Percentiles rank a stretch among this genome's conserved stretches.
phyloP scores from a whole-genome alignment of 2,113 vertebrate genomes.

The Cyprinodon tularosa region DNA sequence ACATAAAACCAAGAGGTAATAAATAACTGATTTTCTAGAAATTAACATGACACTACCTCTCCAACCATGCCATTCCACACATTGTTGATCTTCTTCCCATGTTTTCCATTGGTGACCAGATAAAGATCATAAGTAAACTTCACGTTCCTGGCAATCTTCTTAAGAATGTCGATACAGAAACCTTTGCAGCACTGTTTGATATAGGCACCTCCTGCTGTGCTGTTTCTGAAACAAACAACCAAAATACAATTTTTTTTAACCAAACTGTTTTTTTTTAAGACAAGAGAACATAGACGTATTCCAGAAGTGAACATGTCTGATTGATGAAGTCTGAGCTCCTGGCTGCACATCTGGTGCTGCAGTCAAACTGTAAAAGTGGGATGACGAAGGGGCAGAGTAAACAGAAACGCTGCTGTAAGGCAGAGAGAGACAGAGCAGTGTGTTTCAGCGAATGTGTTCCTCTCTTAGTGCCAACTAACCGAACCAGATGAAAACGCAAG shows the following conservation, averaged over 20 bases:
- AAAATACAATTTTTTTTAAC: conserved; percentile 6
- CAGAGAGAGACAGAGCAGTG: neutral
- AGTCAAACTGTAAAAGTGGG: no score
- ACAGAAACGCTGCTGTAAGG: no score
- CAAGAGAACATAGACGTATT: neutral
- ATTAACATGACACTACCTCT: conserved; percentile 80
- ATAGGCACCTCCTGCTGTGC: conserved; percentile 88
- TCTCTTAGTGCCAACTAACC: no score
- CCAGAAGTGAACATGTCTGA: neutral
- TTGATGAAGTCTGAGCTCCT: no score
- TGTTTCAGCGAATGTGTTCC: neutral
- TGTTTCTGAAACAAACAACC: conserved; percentile 84
- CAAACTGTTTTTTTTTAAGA: neutral
- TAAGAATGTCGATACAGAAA: conserved; percentile 98
- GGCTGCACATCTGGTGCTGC: neutral
- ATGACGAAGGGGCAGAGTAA: no score
- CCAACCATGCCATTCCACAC: conserved; percentile 99
- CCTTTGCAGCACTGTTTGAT: conserved; percentile 98
- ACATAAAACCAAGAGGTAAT: neutral
- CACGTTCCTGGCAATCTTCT: conserved; percentile 94
- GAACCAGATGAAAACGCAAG: no score
- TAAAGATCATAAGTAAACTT: conserved; percentile 99
- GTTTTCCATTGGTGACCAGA: conserved; percentile 96
- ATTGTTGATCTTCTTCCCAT: conserved; percentile 98
- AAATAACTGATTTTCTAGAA: neutral